Base-by-base conservation (phyloP, 2,888 invertebrate species). In the Keiferia lycopersicella region DNA sequence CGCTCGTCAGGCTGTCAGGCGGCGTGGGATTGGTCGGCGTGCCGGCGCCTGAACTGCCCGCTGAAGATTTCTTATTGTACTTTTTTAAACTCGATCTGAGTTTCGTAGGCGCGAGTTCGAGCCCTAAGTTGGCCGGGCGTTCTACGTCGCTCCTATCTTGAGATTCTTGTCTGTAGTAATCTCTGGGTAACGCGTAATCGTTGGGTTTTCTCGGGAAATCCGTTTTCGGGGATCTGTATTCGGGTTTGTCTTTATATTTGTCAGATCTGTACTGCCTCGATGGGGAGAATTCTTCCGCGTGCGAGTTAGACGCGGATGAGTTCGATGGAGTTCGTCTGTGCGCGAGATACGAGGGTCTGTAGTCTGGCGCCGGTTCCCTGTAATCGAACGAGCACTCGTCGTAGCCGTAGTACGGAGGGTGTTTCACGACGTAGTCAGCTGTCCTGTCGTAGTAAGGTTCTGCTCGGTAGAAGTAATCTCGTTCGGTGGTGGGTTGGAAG, bases 1-100 rank as follows among this genome's bases (percentile, higher is more conserved):
- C 98, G 76, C 96, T 96, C 0, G 96, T 95, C 66, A 96, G 79
- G 70, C 96, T 96, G 74, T 97, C 97, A 0, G 97, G 96, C 0
- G 97, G 97, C 7, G 97, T 96, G 1, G 96, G 96, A 82, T 96
- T 96, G 0, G 96, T 96, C 18, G 96, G 96, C 0, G 96, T 96
- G 16, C 93, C 93, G 0, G 94, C 95, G 0, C 94, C 94, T 0
- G 94, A 94, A 67, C 93, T 93, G 2, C 92, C 93, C 11, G 93
- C 93, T 3, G 92, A 90, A 0, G 90, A 91, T 66, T 93, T 94
- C 68, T 93, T 92, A 7, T 83, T 84, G 73, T 95, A 95, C 80
- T 96, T 94, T 80, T 96, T 96, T 62, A 97, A 85, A 75, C 96
- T 96, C 0, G 96, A 96, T 8, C 97, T 92, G 39, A 97, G 80